Percentiles rank a stretch among this genome's conserved stretches.
Evolutionary conservation across 2,113 vertebrate species (phyloP).

Genomic region (Hippocampus comes): DNA sequence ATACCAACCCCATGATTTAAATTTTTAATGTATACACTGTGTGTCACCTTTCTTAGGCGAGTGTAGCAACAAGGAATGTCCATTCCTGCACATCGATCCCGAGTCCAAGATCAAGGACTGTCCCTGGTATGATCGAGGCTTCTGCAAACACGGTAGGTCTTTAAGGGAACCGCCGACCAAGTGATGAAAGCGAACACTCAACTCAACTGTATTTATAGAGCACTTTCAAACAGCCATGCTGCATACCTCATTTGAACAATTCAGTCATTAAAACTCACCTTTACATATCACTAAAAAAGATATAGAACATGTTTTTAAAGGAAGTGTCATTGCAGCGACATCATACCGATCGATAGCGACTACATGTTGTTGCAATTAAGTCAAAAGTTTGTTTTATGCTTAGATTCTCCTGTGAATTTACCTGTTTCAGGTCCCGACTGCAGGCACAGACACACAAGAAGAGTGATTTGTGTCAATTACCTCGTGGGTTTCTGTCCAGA

Average conservation of each 20-base stretch:
- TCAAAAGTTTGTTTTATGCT: too few relatives aligned
- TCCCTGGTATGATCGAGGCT: slow-evolving; percentile 97
- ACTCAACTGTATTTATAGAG: too few relatives aligned
- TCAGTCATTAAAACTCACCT: neutral
- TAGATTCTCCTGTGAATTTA: neutral
- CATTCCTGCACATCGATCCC: slow-evolving; percentile 97
- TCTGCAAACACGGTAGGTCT: slow-evolving; percentile 94
- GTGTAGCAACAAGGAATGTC: slow-evolving; percentile 99
- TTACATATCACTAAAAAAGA: too few relatives aligned
- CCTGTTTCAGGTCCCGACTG: slow-evolving; percentile 87
- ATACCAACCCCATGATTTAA: neutral
- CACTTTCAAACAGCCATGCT: too few relatives aligned
- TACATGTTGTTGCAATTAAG: too few relatives aligned
- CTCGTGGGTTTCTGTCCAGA: slow-evolving; percentile 98
- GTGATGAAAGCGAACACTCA: too few relatives aligned
- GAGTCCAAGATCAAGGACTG: slow-evolving; percentile 99
- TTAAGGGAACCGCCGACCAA: neutral
- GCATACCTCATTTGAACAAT: neutral
- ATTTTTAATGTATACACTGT: neutral
- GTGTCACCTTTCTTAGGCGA: slow-evolving; percentile 75
- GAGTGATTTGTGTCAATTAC: slow-evolving; percentile 98
- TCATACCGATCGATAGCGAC: too few relatives aligned
- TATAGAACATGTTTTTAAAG: too few relatives aligned
- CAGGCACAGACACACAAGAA: slow-evolving; percentile 92
- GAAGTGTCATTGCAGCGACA: too few relatives aligned